A percentile compares a stretch with the other conserved stretches of the same genome.
These are phyloP conservation scores for Xiphophorus birchmanni DNA, from an alignment of 2,797 vertebrate genomes.

Conservation along the genomic window DNA sequence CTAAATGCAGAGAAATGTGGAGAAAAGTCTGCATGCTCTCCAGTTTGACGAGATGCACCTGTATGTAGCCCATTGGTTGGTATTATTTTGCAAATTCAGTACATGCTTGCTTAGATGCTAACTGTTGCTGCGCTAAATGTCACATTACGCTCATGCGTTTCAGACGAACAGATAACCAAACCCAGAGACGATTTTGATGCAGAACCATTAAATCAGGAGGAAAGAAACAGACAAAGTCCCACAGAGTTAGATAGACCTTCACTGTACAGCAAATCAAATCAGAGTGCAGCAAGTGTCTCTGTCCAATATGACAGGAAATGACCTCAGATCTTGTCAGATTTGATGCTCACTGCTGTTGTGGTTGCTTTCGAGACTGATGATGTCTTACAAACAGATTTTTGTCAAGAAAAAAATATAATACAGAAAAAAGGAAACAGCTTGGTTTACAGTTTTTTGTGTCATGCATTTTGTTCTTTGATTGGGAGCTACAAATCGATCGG, in stretches of 20 bases:
- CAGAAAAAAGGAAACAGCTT: not conserved
- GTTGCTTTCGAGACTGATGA: not conserved
- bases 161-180: not conserved
- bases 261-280: not conserved
- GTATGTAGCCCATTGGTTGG: not conserved
- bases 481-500: not conserved
- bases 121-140: not conserved
- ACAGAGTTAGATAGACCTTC: not conserved
- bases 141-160: not conserved
- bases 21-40: not conserved
- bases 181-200: not conserved
- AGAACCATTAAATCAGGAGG: not conserved
- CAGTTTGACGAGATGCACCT: not conserved
- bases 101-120: not conserved
- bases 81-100: not conserved
- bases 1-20: not conserved
- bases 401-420: not conserved
- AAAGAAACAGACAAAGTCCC: not conserved
- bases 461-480: not conserved
- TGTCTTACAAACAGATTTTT: not conserved
- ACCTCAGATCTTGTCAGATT: not conserved
- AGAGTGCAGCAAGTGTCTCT: not conserved
- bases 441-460: not conserved
- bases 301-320: not conserved
- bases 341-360: not conserved